Conservation (phyloP, 2,113 vertebrate genomes). For the Hippocampus abdominalis region DNA sequence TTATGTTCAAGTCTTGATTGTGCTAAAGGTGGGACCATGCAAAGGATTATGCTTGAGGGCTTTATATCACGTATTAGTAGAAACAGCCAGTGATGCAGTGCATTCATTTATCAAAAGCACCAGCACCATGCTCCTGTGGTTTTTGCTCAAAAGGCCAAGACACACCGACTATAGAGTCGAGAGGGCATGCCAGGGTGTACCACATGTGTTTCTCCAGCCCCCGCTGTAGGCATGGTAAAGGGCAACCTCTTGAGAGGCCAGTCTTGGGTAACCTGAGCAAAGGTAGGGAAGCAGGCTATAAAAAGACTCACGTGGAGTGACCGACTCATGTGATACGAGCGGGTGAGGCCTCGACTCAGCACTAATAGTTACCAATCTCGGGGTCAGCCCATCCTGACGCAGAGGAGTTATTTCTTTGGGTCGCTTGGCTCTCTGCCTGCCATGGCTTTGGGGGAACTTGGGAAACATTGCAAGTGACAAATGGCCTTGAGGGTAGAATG, state of each 20-base stretch:
- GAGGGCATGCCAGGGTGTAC: slow-evolving; percentile 70
- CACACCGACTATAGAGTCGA: not conserved
- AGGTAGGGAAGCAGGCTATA: slow-evolving; percentile 69
- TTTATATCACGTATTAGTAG: not conserved
- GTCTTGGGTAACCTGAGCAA: slow-evolving; percentile 77
- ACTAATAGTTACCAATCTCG: slow-evolving; percentile 58
- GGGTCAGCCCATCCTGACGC: slow-evolving; percentile 59
- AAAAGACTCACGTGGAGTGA: slow-evolving; percentile 42
- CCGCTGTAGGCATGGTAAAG: slow-evolving; percentile 75
- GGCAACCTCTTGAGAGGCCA: slow-evolving; percentile 71
- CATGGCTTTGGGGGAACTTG: slow-evolving; percentile 57
- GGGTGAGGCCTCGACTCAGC: slow-evolving; percentile 28
- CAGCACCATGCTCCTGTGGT: slow-evolving; percentile 43
- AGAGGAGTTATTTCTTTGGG: slow-evolving; percentile 46
- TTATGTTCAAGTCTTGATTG: not conserved
- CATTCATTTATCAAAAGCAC: slow-evolving; percentile 22
- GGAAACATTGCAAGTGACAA: slow-evolving; percentile 44
- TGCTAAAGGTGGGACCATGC: not conserved
- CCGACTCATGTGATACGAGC: slow-evolving; percentile 37
- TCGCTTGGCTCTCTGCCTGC: slow-evolving; percentile 56
- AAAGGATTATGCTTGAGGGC: not conserved
- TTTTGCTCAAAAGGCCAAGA: not conserved
- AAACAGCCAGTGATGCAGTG: slow-evolving; percentile 35
- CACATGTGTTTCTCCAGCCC: slow-evolving; percentile 73
- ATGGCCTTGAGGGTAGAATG: slow-evolving; percentile 12